Base-by-base conservation (phyloP, 2,113 vertebrate species). In the Gavia stellata region DNA sequence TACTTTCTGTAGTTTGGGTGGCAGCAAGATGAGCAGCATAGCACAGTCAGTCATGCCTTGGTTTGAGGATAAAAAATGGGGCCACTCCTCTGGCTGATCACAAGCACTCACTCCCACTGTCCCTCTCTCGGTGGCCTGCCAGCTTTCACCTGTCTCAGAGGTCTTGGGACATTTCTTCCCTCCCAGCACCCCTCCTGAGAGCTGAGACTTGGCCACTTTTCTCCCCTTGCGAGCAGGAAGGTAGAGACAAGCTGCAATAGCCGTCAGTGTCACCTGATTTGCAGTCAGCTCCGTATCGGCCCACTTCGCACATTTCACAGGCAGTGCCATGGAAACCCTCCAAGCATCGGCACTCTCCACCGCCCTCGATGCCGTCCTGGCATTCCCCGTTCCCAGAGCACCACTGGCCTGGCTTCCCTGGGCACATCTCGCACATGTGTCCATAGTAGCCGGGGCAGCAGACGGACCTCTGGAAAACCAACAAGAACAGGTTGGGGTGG, bases 271-370 rank as follows among this genome's bases (percentile, higher is more conserved):
- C 94, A 99, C 99, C 98, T 98, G 98, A 96, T 52, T 95, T 96
- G 97, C 99, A 99, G 97, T 98, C 98, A 55, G 97, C 84, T 61
- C 99, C 99, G 0, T 99, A 99, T 89, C 99, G 98, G 44, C 99
- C 99, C 25, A 99, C 98, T 83, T 99, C 99, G 33, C 99, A 99
- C 97, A 98, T 98, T 91, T 99, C 99, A 15, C 99, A 99, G n/a
- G 98, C 98, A 0, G 98, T 99, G 59, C 99, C 99, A 0, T 99
- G 99, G 96, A 99, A 99, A 12, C 99, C 99, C 96, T 99, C 99
- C 2, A 98, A 98, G 96, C 99, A 99, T 5, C 78, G 98, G 96
- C 99, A 99, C 92, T 99, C 99, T 47, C 99, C 99, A 0, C 53
- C 99, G 86, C 99, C 99, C 31, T 92, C 73, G 45, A 97, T 66